Evolutionary conservation across 2,113 vertebrate genomes (phyloP).

Genomic region (Barnardius zonarius): DNA sequence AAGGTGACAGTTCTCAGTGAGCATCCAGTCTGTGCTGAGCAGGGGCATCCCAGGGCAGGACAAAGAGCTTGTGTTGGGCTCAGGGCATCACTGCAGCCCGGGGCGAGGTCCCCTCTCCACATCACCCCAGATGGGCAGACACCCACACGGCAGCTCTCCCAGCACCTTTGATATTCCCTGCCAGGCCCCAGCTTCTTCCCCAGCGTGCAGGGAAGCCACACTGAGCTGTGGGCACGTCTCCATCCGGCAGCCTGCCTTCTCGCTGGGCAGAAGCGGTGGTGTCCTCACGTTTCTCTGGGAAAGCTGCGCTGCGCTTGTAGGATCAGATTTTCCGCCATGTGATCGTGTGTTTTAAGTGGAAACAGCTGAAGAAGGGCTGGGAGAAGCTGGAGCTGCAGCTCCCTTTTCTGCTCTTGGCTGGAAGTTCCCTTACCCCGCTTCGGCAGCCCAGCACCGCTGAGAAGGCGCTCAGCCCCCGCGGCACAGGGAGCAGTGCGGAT

Average conservation of each 20-base stretch:
- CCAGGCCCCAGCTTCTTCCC: not conserved
- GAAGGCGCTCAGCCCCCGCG: not conserved
- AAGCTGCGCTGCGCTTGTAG: not conserved
- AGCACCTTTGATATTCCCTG: not conserved
- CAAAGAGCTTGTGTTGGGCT: not conserved
- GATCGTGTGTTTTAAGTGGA: conserved; percentile 58
- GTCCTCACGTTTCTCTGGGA: conserved; percentile 56
- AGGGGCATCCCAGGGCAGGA: not conserved
- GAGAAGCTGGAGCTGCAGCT: not conserved
- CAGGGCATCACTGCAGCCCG: accelerated
- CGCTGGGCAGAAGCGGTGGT: not conserved
- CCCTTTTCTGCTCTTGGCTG: conserved; percentile 15
- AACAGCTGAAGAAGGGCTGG: conserved; percentile 65
- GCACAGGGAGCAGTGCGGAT: not conserved
- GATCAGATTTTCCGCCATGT: conserved; percentile 52
- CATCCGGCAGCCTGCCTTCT: conserved; percentile 36
- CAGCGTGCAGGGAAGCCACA: not conserved
- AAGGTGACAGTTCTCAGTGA: not conserved
- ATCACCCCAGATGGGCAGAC: not conserved
- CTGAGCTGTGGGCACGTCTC: not conserved
- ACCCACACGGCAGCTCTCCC: not conserved
- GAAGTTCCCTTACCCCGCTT: not conserved
- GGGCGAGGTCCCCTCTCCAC: accelerated
- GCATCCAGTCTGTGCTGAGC: accelerated
- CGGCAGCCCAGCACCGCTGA: accelerated